Base-by-base conservation (phyloP, 1,140 invertebrate species). In the Venustaconcha ellipsiformis region DNA sequence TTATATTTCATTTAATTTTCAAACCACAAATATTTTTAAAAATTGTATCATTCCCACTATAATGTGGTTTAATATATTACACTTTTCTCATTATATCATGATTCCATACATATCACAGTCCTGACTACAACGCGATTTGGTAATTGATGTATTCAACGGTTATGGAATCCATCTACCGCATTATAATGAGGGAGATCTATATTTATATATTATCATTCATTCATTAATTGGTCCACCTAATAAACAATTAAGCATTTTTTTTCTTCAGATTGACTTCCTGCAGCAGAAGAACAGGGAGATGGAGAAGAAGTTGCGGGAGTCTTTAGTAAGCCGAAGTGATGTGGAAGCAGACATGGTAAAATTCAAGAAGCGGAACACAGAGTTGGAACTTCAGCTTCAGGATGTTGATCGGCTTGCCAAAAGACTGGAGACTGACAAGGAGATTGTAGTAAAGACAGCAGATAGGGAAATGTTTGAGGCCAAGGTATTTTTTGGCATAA, bases 261-360 rank as follows among this genome's bases (percentile, higher is more conserved):
- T 65, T 63, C 80, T 77, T 37, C 78, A 90, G 89, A 86, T 90
- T 76, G 89, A 90, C 76, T 89, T 86, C 80, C 77, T 90, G 37
- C 88, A 90, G 72, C 87, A 90, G 76, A 88, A 89, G 80, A 89
- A 86, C 67, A 63, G 86, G 57, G 88, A 90, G 30, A 73, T 88
- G 48, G 86, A 90, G 59, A 79, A 80, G 26, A 87, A 88, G 66
- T 74, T 88, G 57, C 80, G 86, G 13, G 86, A 89, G 15, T 48
- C 80, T 0, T 74, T 72, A 57, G 20, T 71, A 12, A 70, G 70
- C 1, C 76, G 78, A 20, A 78, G 83, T 20, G 81, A 83, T 55
- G 76, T 69, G 14, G 85, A 84, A 55, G 55, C 72, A 4, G 74
- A 83, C 37, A 58, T 74, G 14, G 60, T 67, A 17, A 83, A 84